Evolutionary conservation across 2,888 invertebrate genomes (phyloP).

Genomic region (Adelognathus sp.): DNA sequence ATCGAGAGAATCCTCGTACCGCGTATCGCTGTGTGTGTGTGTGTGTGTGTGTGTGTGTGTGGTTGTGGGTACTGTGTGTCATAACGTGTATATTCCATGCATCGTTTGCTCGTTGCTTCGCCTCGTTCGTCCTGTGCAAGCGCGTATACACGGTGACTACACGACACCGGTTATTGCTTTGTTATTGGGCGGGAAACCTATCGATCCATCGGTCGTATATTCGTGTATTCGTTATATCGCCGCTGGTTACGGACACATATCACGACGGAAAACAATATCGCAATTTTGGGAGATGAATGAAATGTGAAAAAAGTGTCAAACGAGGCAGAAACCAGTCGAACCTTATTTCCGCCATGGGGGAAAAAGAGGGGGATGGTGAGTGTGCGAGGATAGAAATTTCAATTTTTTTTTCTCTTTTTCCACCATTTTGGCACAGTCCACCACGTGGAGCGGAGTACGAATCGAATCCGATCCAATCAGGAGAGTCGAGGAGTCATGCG

Average conservation of each 20-base stretch:
- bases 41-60: no score
- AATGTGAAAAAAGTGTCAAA: no score
- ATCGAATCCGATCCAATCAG: slow-evolving; percentile 73
- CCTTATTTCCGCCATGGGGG: no score
- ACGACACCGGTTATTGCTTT: slow-evolving; percentile 60
- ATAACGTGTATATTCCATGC: slow-evolving; percentile 57
- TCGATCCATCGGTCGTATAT: slow-evolving; percentile 55
- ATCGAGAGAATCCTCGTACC: background rate
- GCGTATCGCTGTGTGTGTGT: no score
- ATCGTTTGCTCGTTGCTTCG: slow-evolving; percentile 57
- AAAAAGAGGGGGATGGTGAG: no score
- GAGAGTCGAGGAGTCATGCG: slow-evolving; percentile 49
- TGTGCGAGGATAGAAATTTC: no score
- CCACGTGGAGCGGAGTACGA: slow-evolving; percentile 60
- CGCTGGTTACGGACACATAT: no score
- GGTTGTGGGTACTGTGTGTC: slow-evolving; percentile 42
- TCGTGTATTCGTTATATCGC: slow-evolving; percentile 39
- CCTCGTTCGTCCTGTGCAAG: slow-evolving; percentile 42
- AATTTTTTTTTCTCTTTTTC: background rate
- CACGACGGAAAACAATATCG: no score
- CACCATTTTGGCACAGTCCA: slow-evolving; percentile 72
- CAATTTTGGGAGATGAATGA: no score
- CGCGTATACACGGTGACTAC: slow-evolving; percentile 36
- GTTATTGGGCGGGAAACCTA: slow-evolving; percentile 59
- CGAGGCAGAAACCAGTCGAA: background rate